Base-by-base conservation (phyloP, 1,140 invertebrate species). In the Rhynchophorus ferrugineus region DNA sequence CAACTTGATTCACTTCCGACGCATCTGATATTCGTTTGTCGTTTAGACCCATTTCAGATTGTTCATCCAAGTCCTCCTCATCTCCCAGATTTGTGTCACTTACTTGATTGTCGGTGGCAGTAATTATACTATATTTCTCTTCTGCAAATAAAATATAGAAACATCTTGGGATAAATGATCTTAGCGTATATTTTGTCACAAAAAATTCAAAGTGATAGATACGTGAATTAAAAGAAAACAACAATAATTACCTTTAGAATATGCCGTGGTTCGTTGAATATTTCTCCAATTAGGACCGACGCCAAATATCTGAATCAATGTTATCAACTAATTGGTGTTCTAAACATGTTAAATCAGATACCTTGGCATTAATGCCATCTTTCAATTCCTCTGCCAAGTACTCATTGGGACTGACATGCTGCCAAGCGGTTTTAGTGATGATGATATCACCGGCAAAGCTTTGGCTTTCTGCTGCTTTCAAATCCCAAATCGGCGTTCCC, bases 401-500 rank as follows among this genome's bases (percentile, higher is more conserved):
- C 34, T 66, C 63, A 24, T 61, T 63, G 11, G 54, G 64, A 47
- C 71, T 73, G 3, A 73, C 62, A 51, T 75, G 73, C 14, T 69
- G 70, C 72, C 73, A 75, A n/a, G 74, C 74, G 8, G 66, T 71
- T 2, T 71, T 67, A 3, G 73, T 70, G 11, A 76, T 55, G 49
- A 73, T 72, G 8, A 77, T 72, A 64, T 77, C 75, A 13, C 75
- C 75, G n/a, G 74, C 73, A 18, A 54, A 61, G 44, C 69, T 69
- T 54, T 66, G 61, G 42, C 70, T 65, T 49, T 74, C 71, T 1
- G 71, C 72, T n/a, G 44, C 67, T 68, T 82, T 83, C 0, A 77
- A 74, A 49, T 81, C 78, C 69, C 74, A 74, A n/a, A 83, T 75
- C 0, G 80, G 76, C 57, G 75, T 71, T 1, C 81, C 81, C 19